phyloP scores from a whole-genome alignment of 2,113 vertebrate species.

The Phrynosoma platyrhinos region DNA sequence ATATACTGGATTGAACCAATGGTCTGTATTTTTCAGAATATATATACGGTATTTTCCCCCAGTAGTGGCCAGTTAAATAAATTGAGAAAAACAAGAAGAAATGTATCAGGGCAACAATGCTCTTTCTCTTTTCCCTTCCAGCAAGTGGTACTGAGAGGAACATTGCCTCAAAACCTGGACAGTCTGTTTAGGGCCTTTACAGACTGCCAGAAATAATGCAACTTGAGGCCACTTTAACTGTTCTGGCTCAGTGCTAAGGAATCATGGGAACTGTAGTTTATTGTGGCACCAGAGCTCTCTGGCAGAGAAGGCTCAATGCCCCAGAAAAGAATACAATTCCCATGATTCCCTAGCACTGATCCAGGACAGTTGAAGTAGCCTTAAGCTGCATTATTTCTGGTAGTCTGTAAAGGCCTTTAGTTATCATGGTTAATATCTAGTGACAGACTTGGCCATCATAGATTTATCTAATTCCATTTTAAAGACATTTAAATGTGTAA shows the following conservation, averaged over 20 bases:
- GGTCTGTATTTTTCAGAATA: not conserved
- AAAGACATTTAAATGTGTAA: not conserved
- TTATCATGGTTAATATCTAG: not conserved
- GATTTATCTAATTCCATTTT: constrained; percentile 3
- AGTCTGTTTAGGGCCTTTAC: not conserved
- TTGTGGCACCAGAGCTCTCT: no score
- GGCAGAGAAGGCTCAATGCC: no score
- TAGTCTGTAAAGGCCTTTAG: no score
- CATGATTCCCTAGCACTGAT: no score
- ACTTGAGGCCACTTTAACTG: no score
- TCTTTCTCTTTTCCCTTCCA: not conserved
- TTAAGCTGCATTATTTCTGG: no score
- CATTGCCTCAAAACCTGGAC: not conserved
- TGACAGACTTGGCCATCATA: not conserved
- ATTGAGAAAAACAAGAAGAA: not conserved
- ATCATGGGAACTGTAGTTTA: no score
- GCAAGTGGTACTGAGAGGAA: not conserved
- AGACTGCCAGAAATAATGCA: no score
- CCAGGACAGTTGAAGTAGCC: no score
- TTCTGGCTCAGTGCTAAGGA: no score
- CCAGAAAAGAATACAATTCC: no score
- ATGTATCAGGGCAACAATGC: not conserved
- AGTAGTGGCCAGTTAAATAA: not conserved
- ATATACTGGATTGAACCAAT: not conserved
- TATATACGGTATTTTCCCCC: not conserved